These are phyloP conservation scores for Chelidonichthys spinosus DNA, from an alignment of 2,797 vertebrate species.

Conservation along the genomic window DNA sequence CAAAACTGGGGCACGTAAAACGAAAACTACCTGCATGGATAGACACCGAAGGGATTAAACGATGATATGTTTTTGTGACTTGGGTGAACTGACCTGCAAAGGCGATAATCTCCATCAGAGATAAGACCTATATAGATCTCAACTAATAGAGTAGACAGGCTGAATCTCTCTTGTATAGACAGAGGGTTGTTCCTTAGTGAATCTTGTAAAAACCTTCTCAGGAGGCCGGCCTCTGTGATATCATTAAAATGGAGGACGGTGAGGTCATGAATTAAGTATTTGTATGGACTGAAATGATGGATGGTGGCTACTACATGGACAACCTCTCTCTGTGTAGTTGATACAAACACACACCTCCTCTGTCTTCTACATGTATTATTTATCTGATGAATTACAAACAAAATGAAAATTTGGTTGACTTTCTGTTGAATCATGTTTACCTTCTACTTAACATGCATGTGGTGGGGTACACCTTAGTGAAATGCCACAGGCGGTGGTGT, in stretches of 20 bases:
- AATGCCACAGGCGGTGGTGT: constrained; percentile 33
- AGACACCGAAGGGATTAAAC: constrained; percentile 14
- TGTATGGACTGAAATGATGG: constrained; percentile 26
- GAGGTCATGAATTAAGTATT: constrained; percentile 35
- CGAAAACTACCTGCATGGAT: constrained; percentile 22
- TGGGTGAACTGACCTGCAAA: constrained; percentile 20
- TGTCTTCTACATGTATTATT: constrained; percentile 6
- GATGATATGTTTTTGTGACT: neutral
- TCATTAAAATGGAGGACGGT: constrained; percentile 44
- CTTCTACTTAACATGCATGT: constrained; percentile 46
- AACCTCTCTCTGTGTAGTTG: neutral
- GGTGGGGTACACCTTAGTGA: constrained; percentile 26
- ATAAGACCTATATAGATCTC: neutral
- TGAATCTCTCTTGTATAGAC: constrained; percentile 32
- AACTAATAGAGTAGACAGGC: constrained; percentile 21
- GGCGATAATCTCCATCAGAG: constrained; percentile 34
- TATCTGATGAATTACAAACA: neutral
- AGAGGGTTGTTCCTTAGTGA: constrained; percentile 26
- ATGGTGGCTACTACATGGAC: constrained; percentile 31
- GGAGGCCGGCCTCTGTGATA: constrained; percentile 29
- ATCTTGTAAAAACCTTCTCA: constrained; percentile 37
- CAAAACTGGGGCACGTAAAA: constrained; percentile 11
- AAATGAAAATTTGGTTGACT: neutral
- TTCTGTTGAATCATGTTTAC: constrained; percentile 34
- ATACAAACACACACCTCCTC: neutral